Evolutionary conservation across 2,113 vertebrate genomes (phyloP).

Genomic region (Ictalurus punctatus): DNA sequence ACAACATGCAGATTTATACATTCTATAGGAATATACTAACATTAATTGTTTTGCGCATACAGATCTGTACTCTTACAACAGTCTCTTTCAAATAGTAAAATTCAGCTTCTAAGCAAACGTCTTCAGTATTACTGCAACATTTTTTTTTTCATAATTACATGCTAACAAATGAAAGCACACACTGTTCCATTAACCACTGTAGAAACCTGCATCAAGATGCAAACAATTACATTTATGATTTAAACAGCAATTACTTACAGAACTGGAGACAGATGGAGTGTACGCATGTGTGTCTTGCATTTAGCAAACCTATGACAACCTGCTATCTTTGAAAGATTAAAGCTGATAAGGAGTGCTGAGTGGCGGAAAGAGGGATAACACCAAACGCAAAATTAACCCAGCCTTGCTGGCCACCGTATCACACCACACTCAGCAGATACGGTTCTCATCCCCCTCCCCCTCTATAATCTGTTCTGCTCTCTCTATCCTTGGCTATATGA

Average conservation of each 20-base stretch:
- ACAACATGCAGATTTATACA: neutral
- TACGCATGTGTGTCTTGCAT: constrained; percentile 50
- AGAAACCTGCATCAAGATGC: neutral
- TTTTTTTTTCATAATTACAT: neutral
- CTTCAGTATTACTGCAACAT: neutral
- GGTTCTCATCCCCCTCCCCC: constrained; percentile 61
- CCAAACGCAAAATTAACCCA: constrained; percentile 61
- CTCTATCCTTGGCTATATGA: constrained; percentile 55
- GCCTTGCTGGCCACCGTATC: constrained; percentile 79
- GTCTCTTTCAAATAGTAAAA: neutral
- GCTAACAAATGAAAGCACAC: neutral
- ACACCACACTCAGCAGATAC: constrained; percentile 81
- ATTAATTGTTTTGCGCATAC: neutral
- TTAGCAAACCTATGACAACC: constrained; percentile 67
- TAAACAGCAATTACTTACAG: constrained; percentile 55
- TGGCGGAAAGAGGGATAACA: constrained; percentile 32
- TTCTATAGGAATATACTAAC: neutral
- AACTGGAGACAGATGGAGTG: constrained; percentile 40
- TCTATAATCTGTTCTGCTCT: constrained; percentile 49
- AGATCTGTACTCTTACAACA: neutral
- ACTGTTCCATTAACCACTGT: neutral
- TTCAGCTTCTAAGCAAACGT: neutral
- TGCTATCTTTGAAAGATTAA: constrained; percentile 72
- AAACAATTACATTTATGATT: neutral
- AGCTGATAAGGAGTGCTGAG: constrained; percentile 35